Base-by-base conservation (phyloP, 2,888 invertebrate species). In the Agrypnus murinus region DNA sequence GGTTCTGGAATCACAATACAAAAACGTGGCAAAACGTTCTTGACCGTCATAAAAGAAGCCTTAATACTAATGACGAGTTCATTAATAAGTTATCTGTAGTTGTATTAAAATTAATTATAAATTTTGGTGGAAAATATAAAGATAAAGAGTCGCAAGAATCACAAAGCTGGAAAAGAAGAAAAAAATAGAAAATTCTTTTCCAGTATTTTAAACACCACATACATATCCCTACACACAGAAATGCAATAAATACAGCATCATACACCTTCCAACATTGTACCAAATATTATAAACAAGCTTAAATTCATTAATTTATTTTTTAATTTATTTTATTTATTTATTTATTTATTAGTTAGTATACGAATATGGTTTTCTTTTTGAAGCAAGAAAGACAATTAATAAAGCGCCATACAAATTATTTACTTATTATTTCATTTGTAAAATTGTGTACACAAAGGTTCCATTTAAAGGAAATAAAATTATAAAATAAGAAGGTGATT, bases 1-100 rank as follows among this genome's bases (percentile, higher is more conserved):
- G 89, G 89, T 87, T 87, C 74, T 90, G 89, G 89, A 88, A 90
- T 78, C 86, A 88, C 36, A 83, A 86, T 57, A 85, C 88, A 31
- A 89, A 89, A 82, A 87, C 87, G 0, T 90, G 89, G 89, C 84
- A 86, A 15, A 85, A 87, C 77, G 78, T 84, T 32, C 83, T 73
- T 6, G 78, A 83, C 72, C 78, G 34, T 19, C n/a, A 15, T 32
- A 9, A 32, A 4, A 36, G 55, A 38, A 53, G 31, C 6, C 2
- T 34, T n/a, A n/a, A n/a, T n/a, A n/a, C n/a, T 15, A 50, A 10
- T 34, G 45, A 32, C 2, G 6, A 43, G 17, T 9, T 12, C 6
- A 12, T 25, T 15, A 36, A 59, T 50, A 8, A 38, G 8, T 48
- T 45, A 12, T 53, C 60, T n/a, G 32, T n/a, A 7, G 15, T n/a